These are phyloP conservation scores for Crossoptilon crossoptilon DNA, from an alignment of 2,797 vertebrate species.

Conservation along the genomic window DNA sequence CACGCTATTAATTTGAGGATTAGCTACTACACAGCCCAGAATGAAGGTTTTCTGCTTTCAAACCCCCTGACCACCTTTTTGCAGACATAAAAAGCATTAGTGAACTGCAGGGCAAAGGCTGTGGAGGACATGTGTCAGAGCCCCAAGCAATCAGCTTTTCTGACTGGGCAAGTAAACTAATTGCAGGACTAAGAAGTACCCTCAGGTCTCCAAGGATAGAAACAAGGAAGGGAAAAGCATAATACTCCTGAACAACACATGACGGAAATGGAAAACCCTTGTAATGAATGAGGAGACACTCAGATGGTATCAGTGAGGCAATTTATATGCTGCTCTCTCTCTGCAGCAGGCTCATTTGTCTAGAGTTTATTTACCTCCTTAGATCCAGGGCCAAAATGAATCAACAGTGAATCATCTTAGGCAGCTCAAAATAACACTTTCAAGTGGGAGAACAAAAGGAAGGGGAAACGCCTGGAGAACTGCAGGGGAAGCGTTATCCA, in stretches of 20 bases:
- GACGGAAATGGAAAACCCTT: not conserved
- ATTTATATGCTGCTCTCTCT: slow-evolving; percentile 60
- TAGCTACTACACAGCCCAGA: slow-evolving; percentile 36
- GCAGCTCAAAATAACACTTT: slow-evolving; percentile 59
- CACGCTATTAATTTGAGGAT: slow-evolving; percentile 63
- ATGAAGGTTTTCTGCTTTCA: slow-evolving; percentile 10
- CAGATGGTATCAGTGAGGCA: slow-evolving; percentile 53
- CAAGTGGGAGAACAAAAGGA: not conserved
- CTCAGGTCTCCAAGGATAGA: not conserved
- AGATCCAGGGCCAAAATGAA: slow-evolving; percentile 54
- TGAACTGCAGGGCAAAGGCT: not conserved
- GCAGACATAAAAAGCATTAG: slow-evolving; percentile 6
- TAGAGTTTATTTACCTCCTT: slow-evolving; percentile 60
- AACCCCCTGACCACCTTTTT: slow-evolving; percentile 42
- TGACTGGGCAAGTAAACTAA: slow-evolving; percentile 36
- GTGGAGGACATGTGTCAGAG: slow-evolving; percentile 1
- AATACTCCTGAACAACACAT: slow-evolving; percentile 7
- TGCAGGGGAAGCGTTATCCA: not conserved
- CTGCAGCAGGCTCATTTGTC: slow-evolving; percentile 51
- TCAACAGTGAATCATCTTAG: slow-evolving; percentile 21
- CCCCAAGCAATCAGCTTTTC: slow-evolving; percentile 12
- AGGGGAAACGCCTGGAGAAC: not conserved
- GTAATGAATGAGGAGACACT: slow-evolving; percentile 35
- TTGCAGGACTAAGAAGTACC: slow-evolving; percentile 5
- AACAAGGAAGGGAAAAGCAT: not conserved